These are phyloP conservation scores for Aplysia californica DNA, from an alignment of 1,140 invertebrate species.

Conservation along the genomic window DNA sequence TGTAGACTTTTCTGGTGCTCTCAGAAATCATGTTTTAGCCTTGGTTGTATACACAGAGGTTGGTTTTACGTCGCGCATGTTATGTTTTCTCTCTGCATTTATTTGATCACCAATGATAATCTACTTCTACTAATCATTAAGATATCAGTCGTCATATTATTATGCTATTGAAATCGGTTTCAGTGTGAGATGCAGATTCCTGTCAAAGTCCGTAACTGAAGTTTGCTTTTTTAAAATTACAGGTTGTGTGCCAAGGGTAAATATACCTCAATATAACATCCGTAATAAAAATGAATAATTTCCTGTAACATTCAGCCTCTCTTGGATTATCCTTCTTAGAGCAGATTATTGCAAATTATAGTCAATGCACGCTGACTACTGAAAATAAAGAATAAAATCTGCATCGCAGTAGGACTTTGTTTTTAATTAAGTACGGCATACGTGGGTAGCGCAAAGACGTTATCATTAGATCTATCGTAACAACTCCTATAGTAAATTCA, in stretches of 20 bases:
- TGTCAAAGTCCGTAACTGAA: no score
- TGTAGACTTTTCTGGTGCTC: no score
- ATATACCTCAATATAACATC: not conserved
- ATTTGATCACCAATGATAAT: not conserved
- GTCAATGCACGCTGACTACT: no score
- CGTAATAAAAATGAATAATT: not conserved
- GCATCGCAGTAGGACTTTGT: not conserved
- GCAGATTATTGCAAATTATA: no score
- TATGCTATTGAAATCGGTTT: not conserved
- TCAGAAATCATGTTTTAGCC: no score
- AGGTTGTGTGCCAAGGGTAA: not conserved
- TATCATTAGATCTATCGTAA: not conserved
- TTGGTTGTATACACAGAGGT: not conserved
- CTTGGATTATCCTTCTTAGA: no score
- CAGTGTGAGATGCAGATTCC: no score
- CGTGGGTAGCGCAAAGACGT: no score
- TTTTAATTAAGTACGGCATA: not conserved
- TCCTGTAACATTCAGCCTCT: not conserved
- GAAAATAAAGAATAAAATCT: not conserved
- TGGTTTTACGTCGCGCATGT: constrained; percentile 57
- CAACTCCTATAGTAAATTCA: not conserved
- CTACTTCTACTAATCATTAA: not conserved
- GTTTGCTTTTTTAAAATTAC: not conserved
- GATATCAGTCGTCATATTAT: not conserved
- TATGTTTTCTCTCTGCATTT: constrained; percentile 63